These are phyloP conservation scores for Formica exsecta DNA, from an alignment of 1,140 invertebrate species.

Conservation along the genomic window DNA sequence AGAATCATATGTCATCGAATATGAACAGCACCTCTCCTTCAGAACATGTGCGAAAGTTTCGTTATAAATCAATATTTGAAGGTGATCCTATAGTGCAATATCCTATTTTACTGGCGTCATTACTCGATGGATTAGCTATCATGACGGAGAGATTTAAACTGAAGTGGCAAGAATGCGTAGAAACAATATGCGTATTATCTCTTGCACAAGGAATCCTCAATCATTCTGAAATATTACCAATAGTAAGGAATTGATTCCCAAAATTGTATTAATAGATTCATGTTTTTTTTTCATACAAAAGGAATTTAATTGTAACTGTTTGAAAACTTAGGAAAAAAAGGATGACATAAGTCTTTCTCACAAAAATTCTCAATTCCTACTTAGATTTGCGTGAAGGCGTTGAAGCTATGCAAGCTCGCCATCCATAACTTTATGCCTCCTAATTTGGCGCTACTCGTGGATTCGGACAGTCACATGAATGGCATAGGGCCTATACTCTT, in stretches of 20 bases:
- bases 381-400: slow-evolving; percentile 90
- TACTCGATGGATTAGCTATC: slow-evolving; percentile 88
- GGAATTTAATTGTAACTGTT: not conserved
- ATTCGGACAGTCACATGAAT: slow-evolving; percentile 89
- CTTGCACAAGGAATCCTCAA: slow-evolving; percentile 87
- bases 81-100: slow-evolving; percentile 83
- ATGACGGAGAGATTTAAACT: slow-evolving; percentile 90
- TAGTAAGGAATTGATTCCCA: slow-evolving; percentile 81
- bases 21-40: slow-evolving; percentile 49
- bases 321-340: not conserved
- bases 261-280: not conserved
- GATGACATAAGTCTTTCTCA: not conserved
- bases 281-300: not conserved
- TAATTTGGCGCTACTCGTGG: slow-evolving; percentile 90
- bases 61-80: slow-evolving; percentile 81
- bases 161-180: slow-evolving; percentile 91
- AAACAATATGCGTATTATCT: slow-evolving; percentile 89
- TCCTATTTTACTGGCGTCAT: slow-evolving; percentile 87
- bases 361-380: slow-evolving; percentile 40
- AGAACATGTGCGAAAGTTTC: slow-evolving; percentile 64
- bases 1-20: slow-evolving; percentile 41
- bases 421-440: slow-evolving; percentile 92
- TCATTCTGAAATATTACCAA: slow-evolving; percentile 86
- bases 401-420: slow-evolving; percentile 90
- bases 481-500: slow-evolving; percentile 89